These are phyloP conservation scores for Hydraecia micacea DNA, from an alignment of 2,888 invertebrate species.

Conservation along the genomic window DNA sequence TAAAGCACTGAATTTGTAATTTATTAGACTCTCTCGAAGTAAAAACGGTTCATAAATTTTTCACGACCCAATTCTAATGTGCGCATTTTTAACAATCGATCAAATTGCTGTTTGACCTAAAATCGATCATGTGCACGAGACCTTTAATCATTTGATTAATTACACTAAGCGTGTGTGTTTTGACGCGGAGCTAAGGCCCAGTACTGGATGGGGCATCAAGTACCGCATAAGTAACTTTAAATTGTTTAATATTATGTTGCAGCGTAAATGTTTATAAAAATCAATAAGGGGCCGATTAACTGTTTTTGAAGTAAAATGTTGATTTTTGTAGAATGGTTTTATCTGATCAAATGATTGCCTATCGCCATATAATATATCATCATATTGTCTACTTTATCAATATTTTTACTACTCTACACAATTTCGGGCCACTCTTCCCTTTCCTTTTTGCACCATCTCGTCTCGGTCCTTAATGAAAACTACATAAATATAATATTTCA, in stretches of 20 bases:
- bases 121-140: slow-evolving; percentile 51
- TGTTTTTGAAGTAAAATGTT: too few relatives aligned
- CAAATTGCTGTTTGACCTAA: slow-evolving; percentile 46
- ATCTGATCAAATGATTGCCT: not conserved
- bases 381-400: not conserved
- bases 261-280: too few relatives aligned
- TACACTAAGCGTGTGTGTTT: slow-evolving; percentile 51
- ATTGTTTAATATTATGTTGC: too few relatives aligned
- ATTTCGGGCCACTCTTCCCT: not conserved
- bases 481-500: not conserved
- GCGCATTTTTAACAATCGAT: slow-evolving; percentile 48
- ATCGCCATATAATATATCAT: not conserved
- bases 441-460: not conserved
- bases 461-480: too few relatives aligned
- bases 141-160: slow-evolving; percentile 59
- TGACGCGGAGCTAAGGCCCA: slow-evolving; percentile 16
- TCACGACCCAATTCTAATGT: slow-evolving; percentile 11
- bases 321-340: too few relatives aligned
- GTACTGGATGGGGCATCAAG: slow-evolving; percentile 23
- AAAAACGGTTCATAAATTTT: not conserved
- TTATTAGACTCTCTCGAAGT: not conserved
- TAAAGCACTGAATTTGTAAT: not conserved
- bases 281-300: too few relatives aligned
- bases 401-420: not conserved
- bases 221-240: too few relatives aligned